Evolutionary conservation across 2,888 invertebrate species (phyloP), one percentile per base, ranked within the genome.

Genomic region (Pandemis corylana): DNA sequence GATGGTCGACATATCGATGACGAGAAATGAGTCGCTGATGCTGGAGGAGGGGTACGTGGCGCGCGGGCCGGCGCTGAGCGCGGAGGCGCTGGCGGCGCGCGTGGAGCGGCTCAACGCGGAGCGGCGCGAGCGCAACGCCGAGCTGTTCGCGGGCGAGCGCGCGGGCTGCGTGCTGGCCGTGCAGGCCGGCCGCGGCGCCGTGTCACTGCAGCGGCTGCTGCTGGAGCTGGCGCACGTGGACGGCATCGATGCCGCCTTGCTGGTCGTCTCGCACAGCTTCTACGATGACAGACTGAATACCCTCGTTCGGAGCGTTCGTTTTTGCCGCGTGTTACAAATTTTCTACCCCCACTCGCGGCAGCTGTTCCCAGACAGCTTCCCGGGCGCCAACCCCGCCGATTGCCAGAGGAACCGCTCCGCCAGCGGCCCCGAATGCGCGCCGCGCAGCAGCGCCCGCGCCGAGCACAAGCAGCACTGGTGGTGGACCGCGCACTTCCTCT

Each of bases 401-500:
- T 84, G 83, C 46, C 20, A 10, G 61, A 51, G 66, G 44, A 56
- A 72, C 36, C 49, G 51, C 20, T 44, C n/a, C 64, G 6, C 28
- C 59, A 4, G 12, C 42, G 2, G 12, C 42, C 62, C 36, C 15
- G 15, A 68, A 46, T 84, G 84, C 74, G 75, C 65, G 61, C 49
- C 61, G 13, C 83, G 89, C 72, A 86, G 89, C 72, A 86, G 84
- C n/a, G 76, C 68, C 12, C 77, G 74, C 53, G 73, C 81, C 2
- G 85, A 90, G 78, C 78, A 77, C 75, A 89, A 89, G 76, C 88
- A 87, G 64, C 89, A 89, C 78, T 90, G 89, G 89, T 90, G 89
- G 90, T 90, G 89, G 89, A 87, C 81, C 62, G 88, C 85, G 1
- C 78, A 82, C 76, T 82, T 82, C 61, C 79, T 89, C n/a, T 89